Evolutionary conservation across 1,140 invertebrate genomes (phyloP).

Genomic region (Marisa cornuarietis): DNA sequence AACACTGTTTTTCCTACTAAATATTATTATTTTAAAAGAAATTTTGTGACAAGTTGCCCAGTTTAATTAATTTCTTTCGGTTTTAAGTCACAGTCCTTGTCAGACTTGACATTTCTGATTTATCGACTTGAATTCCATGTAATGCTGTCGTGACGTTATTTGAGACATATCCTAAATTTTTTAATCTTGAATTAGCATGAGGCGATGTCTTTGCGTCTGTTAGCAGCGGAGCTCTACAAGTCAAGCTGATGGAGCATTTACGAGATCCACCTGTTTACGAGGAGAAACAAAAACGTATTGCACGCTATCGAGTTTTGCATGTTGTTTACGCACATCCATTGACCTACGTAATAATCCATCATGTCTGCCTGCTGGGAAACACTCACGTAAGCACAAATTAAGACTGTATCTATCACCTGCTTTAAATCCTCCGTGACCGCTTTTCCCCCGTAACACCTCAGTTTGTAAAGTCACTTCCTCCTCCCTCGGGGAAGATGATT

Average conservation of each 20-base stretch:
- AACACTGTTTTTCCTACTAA: too few species aligned
- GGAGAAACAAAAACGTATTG: neutral
- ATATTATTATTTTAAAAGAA: too few species aligned
- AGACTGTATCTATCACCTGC: neutral
- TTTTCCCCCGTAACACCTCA: neutral
- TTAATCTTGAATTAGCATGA: too few species aligned
- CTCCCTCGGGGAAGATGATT: neutral
- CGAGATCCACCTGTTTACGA: neutral
- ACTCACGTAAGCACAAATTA: neutral
- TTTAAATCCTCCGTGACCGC: conserved; percentile 2
- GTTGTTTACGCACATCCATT: neutral
- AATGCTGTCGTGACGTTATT: too few species aligned
- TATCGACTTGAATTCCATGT: too few species aligned
- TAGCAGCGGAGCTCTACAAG: neutral
- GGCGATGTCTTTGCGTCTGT: neutral
- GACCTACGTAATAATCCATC: neutral
- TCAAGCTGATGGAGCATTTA: neutral
- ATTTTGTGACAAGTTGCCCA: too few species aligned
- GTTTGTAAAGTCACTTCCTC: neutral
- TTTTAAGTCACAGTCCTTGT: too few species aligned
- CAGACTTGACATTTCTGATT: too few species aligned
- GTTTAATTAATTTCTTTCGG: too few species aligned
- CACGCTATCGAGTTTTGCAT: neutral
- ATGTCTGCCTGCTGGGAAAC: neutral
- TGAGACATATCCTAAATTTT: too few species aligned